Conservation (phyloP, 2,888 invertebrate genomes). For the Mythimna loreyi region DNA sequence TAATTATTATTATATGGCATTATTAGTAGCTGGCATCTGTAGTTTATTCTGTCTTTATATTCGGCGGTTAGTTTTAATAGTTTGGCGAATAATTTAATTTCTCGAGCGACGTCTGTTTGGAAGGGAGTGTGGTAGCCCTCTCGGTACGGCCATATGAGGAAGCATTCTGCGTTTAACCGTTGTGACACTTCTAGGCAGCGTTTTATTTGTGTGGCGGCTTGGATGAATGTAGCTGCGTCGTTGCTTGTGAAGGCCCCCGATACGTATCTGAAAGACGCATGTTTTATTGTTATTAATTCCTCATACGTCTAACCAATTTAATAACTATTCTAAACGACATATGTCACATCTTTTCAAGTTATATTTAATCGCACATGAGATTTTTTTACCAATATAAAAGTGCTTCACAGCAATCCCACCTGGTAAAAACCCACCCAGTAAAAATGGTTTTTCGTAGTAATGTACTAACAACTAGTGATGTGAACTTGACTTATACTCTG, state of each 20-base stretch:
- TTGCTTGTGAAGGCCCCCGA: slow-evolving; percentile 92
- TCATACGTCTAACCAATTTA: no score
- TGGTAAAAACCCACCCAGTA: no score
- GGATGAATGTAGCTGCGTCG: slow-evolving; percentile 90
- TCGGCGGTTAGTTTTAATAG: slow-evolving; percentile 92
- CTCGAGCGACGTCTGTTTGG: slow-evolving; percentile 91
- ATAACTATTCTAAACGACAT: no score
- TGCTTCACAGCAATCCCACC: no score
- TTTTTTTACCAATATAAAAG: no score
- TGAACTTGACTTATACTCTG: no score
- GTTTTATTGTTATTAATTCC: no score
- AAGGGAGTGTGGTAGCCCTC: slow-evolving; percentile 91
- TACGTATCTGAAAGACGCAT: slow-evolving; percentile 83
- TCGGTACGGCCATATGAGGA: slow-evolving; percentile 91
- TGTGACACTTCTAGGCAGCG: slow-evolving; percentile 92
- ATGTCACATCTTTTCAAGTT: no score
- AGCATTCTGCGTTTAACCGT: slow-evolving; percentile 91
- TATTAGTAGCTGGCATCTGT: slow-evolving; percentile 90
- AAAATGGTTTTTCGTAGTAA: no score
- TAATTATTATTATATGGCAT: slow-evolving; percentile 83
- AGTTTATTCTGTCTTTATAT: slow-evolving; percentile 89
- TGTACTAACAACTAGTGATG: no score
- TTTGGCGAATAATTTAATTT: slow-evolving; percentile 91
- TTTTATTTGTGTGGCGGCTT: slow-evolving; percentile 92
- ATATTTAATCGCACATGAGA: no score